These are phyloP conservation scores for Subacronicta megacephala DNA, from an alignment of 2,888 invertebrate genomes.

Conservation along the genomic window DNA sequence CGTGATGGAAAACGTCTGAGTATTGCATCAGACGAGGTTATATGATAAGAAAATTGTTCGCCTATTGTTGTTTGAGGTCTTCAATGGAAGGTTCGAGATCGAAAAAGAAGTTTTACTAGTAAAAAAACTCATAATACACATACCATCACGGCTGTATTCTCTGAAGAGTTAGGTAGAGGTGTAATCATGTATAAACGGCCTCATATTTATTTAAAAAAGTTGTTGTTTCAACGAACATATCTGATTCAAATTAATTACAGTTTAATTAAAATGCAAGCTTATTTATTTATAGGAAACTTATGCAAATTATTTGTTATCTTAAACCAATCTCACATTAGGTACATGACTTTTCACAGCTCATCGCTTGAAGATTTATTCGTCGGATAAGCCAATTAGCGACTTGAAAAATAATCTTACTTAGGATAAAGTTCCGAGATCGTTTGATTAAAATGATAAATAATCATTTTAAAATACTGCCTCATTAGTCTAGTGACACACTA, in stretches of 20 bases:
- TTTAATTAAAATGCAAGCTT: slow-evolving; percentile 24
- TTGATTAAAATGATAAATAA: no score
- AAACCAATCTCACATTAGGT: slow-evolving; percentile 14
- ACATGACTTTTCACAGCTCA: slow-evolving; percentile 32
- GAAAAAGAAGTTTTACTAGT: no score
- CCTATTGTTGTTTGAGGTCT: slow-evolving; percentile 24
- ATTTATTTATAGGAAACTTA: slow-evolving; percentile 25
- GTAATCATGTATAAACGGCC: no score
- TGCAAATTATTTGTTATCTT: slow-evolving; percentile 29
- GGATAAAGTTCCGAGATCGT: slow-evolving; percentile 5
- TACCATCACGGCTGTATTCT: no score
- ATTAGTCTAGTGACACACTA: no score
- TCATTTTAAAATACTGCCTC: no score
- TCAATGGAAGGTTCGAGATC: slow-evolving; percentile 9
- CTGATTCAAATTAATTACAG: slow-evolving; percentile 28
- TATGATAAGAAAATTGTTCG: slow-evolving; percentile 11
- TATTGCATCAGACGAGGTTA: slow-evolving; percentile 53
- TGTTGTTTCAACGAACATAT: slow-evolving; percentile 14
- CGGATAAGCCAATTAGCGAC: slow-evolving; percentile 41
- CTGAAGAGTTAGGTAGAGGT: no score
- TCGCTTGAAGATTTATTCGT: slow-evolving; percentile 21
- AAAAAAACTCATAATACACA: no score
- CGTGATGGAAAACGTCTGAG: slow-evolving; percentile 25
- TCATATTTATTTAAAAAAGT: slow-evolving; percentile 3
- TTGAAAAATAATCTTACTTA: slow-evolving; percentile 25